phyloP scores from a whole-genome alignment of 2,888 invertebrate species.

The Magallana nippona region DNA sequence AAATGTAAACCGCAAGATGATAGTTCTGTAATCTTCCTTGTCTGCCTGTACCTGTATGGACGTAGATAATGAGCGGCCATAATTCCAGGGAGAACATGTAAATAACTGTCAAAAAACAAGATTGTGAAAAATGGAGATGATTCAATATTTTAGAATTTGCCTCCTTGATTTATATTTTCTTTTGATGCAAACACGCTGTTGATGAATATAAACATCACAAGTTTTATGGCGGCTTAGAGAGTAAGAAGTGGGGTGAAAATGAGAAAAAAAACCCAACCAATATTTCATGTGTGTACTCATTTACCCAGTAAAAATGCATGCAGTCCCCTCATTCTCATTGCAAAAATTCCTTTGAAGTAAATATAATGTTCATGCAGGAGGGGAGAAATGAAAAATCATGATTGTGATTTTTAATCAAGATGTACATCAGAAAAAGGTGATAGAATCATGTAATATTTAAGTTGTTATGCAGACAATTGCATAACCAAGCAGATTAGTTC shows the following conservation, averaged over 20 bases:
- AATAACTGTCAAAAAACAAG: conserved; percentile 1
- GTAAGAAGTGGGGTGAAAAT: neutral
- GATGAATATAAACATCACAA: neutral
- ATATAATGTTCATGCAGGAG: neutral
- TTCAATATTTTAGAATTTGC: neutral
- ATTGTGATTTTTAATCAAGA: neutral
- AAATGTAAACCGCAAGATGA: too few relatives aligned
- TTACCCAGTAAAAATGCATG: neutral
- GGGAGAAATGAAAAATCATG: neutral
- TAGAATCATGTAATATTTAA: neutral
- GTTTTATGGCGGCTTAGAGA: neutral
- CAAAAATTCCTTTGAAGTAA: conserved; percentile 9
- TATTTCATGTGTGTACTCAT: too few relatives aligned
- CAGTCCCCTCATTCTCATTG: neutral
- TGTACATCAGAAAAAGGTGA: neutral
- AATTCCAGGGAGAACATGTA: neutral
- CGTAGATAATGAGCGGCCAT: too few relatives aligned
- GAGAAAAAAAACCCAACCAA: too few relatives aligned
- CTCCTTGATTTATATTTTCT: neutral
- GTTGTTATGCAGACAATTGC: neutral
- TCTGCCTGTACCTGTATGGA: too few relatives aligned
- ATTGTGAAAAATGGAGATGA: neutral
- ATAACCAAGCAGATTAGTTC: too few relatives aligned
- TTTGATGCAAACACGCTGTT: neutral
- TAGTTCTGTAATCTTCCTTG: too few relatives aligned